Evolutionary conservation across 2,113 vertebrate genomes (phyloP).

Genomic region (Hirundichthys speculiger): DNA sequence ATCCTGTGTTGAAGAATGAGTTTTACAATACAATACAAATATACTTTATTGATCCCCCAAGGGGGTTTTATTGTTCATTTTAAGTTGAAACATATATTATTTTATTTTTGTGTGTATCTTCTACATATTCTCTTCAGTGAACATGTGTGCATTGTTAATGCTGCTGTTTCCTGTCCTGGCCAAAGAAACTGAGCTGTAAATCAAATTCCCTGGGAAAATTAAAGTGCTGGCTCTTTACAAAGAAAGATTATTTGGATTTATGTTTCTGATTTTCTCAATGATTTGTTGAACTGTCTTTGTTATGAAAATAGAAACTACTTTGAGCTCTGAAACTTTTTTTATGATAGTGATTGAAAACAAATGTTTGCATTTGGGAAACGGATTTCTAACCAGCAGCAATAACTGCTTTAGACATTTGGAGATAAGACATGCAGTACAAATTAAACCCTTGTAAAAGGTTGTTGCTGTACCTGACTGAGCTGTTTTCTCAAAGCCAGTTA

Average conservation of each 20-base stretch:
- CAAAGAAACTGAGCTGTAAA: constrained; percentile 34
- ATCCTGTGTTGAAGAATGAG: not conserved
- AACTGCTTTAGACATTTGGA: constrained; percentile 3
- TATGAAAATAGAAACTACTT: constrained; percentile 33
- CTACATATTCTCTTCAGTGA: not conserved
- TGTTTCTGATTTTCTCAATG: constrained; percentile 50
- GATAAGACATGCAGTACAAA: not conserved
- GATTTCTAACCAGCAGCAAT: not conserved
- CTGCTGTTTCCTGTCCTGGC: constrained; percentile 38
- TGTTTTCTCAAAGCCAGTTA: not conserved
- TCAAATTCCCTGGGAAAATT: constrained; percentile 37
- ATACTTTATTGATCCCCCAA: no score
- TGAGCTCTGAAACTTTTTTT: constrained; percentile 21
- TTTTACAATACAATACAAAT: no score
- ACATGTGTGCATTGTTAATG: constrained; percentile 19
- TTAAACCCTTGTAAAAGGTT: constrained; percentile 14
- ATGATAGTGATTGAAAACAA: constrained; percentile 54
- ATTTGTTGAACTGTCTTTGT: constrained; percentile 39
- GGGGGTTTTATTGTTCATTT: no score
- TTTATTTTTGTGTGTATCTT: not conserved
- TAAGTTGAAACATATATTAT: no score
- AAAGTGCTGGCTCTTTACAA: constrained; percentile 6
- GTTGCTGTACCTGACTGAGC: not conserved
- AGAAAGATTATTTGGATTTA: constrained; percentile 41
- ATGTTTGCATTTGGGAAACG: constrained; percentile 46